Evolutionary conservation across 2,888 invertebrate genomes (phyloP).

Genomic region (Camponotus fellah): DNA sequence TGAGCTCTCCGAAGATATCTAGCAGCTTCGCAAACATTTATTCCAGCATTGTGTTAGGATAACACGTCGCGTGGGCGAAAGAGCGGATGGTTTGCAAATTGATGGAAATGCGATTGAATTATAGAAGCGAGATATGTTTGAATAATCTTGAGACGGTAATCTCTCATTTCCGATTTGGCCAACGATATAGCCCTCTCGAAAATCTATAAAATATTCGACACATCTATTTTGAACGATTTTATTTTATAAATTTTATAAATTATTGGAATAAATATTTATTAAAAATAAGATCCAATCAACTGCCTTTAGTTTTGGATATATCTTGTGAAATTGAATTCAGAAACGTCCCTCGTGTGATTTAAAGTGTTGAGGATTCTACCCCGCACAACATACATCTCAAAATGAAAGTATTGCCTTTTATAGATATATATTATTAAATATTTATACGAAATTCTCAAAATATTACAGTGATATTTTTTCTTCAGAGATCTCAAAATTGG

Average conservation of each 20-base stretch:
- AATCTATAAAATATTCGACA: background rate
- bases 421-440: no score
- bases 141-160: background rate
- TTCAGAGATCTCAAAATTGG: background rate
- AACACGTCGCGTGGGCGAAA: constrained; percentile 1
- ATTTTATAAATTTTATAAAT: no score
- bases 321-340: no score
- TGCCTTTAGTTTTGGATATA: no score
- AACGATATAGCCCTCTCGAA: background rate
- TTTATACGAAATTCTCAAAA: background rate
- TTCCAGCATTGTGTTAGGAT: constrained; percentile 21
- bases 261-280: background rate
- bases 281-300: no score
- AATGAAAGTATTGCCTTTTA: no score
- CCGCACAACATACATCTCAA: no score
- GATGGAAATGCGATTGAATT: background rate
- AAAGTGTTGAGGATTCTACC: no score
- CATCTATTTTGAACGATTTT: background rate
- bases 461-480: background rate
- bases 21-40: constrained; percentile 30
- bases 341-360: no score
- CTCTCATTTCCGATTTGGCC: background rate
- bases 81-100: constrained; percentile 1
- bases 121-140: background rate
- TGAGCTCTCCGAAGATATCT: constrained; percentile 26